phyloP scores from a whole-genome alignment of 2,113 vertebrate genomes.

The Mus spicilegus region DNA sequence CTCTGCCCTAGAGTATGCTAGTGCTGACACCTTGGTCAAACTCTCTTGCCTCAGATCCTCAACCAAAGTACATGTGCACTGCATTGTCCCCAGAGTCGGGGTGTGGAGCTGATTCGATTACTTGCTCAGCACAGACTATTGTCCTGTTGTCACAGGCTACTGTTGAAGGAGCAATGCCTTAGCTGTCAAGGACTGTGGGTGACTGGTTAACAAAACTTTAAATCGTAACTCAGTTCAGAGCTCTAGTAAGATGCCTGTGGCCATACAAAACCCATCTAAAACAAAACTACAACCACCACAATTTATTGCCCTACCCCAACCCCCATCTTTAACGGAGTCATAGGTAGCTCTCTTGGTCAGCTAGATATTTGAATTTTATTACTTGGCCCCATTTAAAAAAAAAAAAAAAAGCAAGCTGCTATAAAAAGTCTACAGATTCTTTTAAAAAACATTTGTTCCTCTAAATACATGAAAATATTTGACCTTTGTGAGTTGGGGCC shows the following conservation, averaged over 20 bases:
- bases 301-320: neutral
- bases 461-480: constrained; percentile 67
- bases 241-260: neutral
- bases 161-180: neutral
- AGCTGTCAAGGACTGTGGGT: neutral
- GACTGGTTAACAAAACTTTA: constrained; percentile 13
- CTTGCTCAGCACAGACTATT: neutral
- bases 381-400: neutral
- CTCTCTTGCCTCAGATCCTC: neutral
- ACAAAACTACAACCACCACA: neutral
- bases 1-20: neutral
- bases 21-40: neutral
- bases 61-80: neutral
- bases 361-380: neutral
- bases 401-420: constrained; percentile 48
- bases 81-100: neutral
- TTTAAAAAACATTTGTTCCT: constrained; percentile 58
- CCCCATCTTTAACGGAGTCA: neutral
- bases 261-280: neutral
- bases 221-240: constrained; percentile 27
- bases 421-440: constrained; percentile 20
- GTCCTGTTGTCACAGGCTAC: neutral
- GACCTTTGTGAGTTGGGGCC: constrained; percentile 60
- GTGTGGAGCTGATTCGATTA: neutral
- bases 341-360: neutral